Evolutionary conservation across 2,797 vertebrate genomes (phyloP).

Genomic region (Staurois parvus): DNA sequence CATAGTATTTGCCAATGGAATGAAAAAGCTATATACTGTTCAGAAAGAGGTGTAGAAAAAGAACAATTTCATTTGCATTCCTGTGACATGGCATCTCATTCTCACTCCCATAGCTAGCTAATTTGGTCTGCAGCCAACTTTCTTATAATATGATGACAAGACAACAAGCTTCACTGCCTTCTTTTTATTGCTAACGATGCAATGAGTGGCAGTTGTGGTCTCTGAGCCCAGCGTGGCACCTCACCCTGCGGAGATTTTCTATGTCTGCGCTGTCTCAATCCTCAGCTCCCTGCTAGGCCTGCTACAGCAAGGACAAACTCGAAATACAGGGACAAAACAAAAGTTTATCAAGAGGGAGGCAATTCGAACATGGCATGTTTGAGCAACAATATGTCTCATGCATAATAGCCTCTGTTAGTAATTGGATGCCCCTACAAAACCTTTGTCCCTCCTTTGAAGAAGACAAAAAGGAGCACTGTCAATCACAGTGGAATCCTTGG

Average conservation of each 20-base stretch:
- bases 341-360: conserved; percentile 36
- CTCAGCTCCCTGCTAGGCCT: conserved; percentile 58
- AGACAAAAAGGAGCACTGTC: conserved; percentile 33
- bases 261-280: conserved; percentile 64
- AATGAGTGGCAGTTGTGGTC: conserved; percentile 79
- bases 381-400: neutral
- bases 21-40: conserved; percentile 64
- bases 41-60: conserved; percentile 67
- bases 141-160: conserved; percentile 74
- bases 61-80: conserved; percentile 79
- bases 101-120: conserved; percentile 79
- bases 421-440: neutral
- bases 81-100: conserved; percentile 81
- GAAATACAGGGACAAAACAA: conserved; percentile 5
- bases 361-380: neutral
- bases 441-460: conserved; percentile 7
- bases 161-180: conserved; percentile 70
- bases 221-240: conserved; percentile 70
- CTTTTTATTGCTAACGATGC: conserved; percentile 77
- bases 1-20: neutral
- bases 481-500: conserved; percentile 55
- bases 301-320: conserved; percentile 64
- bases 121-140: conserved; percentile 79
- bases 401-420: conserved; percentile 10
- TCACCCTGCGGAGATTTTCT: conserved; percentile 65